Evolutionary conservation across 2,888 invertebrate species (phyloP), one percentile per base, ranked within the genome.

Genomic region (Pogonocherus hispidulus): DNA sequence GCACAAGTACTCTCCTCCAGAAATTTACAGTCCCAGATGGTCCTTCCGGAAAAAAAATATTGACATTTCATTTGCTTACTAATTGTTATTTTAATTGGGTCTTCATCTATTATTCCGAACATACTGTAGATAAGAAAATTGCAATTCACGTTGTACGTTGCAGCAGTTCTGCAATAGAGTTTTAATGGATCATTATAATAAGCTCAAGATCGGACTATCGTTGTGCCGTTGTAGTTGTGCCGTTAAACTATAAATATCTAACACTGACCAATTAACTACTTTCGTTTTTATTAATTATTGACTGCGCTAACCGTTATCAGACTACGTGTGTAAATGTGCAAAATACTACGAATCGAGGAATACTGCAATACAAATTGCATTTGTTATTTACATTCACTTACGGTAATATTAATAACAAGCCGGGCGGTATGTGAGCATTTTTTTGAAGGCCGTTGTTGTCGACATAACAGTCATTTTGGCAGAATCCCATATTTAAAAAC

Each of bases 181-280:
- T 41, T 41, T 41, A 41, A 41, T 41, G 1, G 14, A 16, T 5
- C 11, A 14, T 6, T 32, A 11, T 11, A 32, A 11, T 32, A 32
- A 32, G 11, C 9, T 11, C 5, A 11, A 2, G 32, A 3, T 32
- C 32, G 32, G 9, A 32, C 9, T 11, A 9, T 32, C 32, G 32
- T 8, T 27, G 27, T 18, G 37, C 27, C 52, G 20, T 41, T 51
- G 41, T 32, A n/a, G n/a, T n/a, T 20, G 16, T 51, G 51, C 63
- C 63, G 63, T 63, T 63, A 51, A 52, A 11, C 23, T 37, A 19
- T 37, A 52, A 52, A 63, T n/a, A n/a, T n/a, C 3, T 63, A 63
- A 51, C 52, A 19, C 63, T 18, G 3, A n/a, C 22, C 22, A 41
- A 55, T 27, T 52, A 32, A 23, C 22, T 63, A 63, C 37, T 22